Conservation (phyloP, 2,797 vertebrate species). For the Darevskia nairensis region DNA sequence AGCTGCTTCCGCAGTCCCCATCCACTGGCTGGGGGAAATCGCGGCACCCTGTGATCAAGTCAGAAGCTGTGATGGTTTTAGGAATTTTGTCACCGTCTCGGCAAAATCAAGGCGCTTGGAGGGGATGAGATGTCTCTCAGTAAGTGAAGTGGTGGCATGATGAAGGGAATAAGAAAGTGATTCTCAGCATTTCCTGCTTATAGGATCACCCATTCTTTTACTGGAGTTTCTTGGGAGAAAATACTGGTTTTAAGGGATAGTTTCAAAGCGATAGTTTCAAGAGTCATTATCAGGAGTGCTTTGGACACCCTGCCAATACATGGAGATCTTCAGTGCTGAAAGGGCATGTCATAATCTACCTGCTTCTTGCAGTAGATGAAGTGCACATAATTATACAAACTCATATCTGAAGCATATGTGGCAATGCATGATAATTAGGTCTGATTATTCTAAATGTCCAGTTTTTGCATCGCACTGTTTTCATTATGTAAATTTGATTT, state of each 20-base stretch:
- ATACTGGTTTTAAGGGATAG: background rate
- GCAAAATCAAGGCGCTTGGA: no score
- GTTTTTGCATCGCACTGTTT: background rate
- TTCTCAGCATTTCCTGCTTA: background rate
- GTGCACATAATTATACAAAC: background rate
- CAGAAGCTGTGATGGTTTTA: no score
- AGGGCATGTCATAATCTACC: background rate
- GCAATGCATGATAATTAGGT: background rate
- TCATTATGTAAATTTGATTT: slow-evolving; percentile 25
- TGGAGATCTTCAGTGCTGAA: background rate
- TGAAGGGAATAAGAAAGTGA: background rate
- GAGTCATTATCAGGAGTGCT: background rate
- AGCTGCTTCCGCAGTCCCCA: no score
- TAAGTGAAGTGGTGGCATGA: no score
- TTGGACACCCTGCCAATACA: background rate
- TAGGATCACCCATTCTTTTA: background rate
- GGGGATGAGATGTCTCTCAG: no score
- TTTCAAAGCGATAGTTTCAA: background rate
- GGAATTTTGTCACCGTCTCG: no score
- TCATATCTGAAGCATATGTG: background rate
- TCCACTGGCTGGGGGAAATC: no score
- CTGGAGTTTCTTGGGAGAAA: background rate
- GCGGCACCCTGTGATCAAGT: no score
- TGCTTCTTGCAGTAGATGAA: background rate
- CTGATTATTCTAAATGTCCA: slow-evolving; percentile 10